phyloP scores from a whole-genome alignment of 1,140 invertebrate genomes.

The Formica selysi region DNA sequence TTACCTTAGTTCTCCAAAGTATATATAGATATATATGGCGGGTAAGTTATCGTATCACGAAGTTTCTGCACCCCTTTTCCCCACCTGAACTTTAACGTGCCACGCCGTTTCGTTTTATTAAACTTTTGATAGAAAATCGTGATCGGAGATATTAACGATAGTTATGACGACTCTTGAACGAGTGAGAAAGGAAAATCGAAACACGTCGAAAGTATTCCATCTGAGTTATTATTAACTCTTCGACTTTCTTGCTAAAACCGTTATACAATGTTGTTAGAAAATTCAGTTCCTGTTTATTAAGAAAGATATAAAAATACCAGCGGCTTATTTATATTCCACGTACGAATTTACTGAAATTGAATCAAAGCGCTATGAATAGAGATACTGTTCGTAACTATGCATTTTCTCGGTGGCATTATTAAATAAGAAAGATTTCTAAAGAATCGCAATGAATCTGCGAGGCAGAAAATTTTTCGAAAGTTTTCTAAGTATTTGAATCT shows the following conservation, averaged over 20 bases:
- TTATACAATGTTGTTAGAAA: background rate
- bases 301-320: slow-evolving; percentile 24
- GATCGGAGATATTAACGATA: slow-evolving; percentile 60
- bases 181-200: background rate
- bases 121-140: slow-evolving; percentile 63
- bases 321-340: slow-evolving; percentile 54
- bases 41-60: slow-evolving; percentile 66
- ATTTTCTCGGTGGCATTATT: slow-evolving; percentile 38
- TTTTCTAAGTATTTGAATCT: background rate
- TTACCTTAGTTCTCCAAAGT: slow-evolving; percentile 33
- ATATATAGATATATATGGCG: slow-evolving; percentile 30
- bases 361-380: slow-evolving; percentile 50
- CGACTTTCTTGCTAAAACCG: background rate
- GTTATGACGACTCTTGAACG: slow-evolving; percentile 44
- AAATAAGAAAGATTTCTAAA: slow-evolving; percentile 42
- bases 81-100: slow-evolving; percentile 32
- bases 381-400: slow-evolving; percentile 30
- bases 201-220: background rate
- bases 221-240: slow-evolving; percentile 38
- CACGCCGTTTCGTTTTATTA: slow-evolving; percentile 44
- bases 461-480: background rate
- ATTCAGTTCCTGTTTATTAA: slow-evolving; percentile 53
- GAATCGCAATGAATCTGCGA: slow-evolving; percentile 42
- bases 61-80: slow-evolving; percentile 13
- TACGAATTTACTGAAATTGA: slow-evolving; percentile 46